A percentile compares a stretch with the other conserved stretches of the same genome.
phyloP scores from a whole-genome alignment of 2,113 vertebrate species.

The Rafetus swinhoei region DNA sequence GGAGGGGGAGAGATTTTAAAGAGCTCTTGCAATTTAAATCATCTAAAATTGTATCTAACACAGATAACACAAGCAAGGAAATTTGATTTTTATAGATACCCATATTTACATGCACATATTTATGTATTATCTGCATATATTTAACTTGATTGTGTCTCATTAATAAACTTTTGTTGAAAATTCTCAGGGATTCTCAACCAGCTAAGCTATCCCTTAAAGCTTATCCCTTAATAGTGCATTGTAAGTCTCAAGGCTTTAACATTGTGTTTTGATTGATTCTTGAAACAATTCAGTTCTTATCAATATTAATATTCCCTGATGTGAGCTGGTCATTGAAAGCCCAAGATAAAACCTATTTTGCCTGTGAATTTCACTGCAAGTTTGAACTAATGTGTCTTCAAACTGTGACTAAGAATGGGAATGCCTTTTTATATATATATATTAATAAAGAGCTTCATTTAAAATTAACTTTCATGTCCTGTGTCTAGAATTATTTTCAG shows the following conservation, averaged over 20 bases:
- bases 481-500: slow-evolving; percentile 7
- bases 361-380: slow-evolving; percentile 52
- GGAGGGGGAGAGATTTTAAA: background rate
- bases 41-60: background rate
- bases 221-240: slow-evolving; percentile 47
- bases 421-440: background rate
- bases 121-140: slow-evolving; percentile 3
- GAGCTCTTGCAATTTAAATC: background rate
- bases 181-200: slow-evolving; percentile 30
- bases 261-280: slow-evolving; percentile 26
- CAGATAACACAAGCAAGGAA: background rate
- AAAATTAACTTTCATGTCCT: slow-evolving; percentile 34
- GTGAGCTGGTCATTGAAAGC: slow-evolving; percentile 38
- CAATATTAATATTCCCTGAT: slow-evolving; percentile 63
- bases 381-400: slow-evolving; percentile 31
- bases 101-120: too few species aligned
- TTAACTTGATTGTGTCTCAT: background rate
- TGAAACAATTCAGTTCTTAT: slow-evolving; percentile 51
- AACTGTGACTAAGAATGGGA: slow-evolving; percentile 46
- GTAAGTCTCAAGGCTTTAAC: slow-evolving; percentile 22
- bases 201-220: slow-evolving; percentile 7
- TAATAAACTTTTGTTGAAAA: slow-evolving; percentile 39
- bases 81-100: slow-evolving; percentile 30
- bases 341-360: slow-evolving; percentile 26
- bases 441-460: slow-evolving; percentile 38